Percentiles rank a stretch among this genome's conserved stretches.
These are phyloP conservation scores for Arenaria interpres DNA, from an alignment of 2,113 vertebrate genomes.

Conservation along the genomic window DNA sequence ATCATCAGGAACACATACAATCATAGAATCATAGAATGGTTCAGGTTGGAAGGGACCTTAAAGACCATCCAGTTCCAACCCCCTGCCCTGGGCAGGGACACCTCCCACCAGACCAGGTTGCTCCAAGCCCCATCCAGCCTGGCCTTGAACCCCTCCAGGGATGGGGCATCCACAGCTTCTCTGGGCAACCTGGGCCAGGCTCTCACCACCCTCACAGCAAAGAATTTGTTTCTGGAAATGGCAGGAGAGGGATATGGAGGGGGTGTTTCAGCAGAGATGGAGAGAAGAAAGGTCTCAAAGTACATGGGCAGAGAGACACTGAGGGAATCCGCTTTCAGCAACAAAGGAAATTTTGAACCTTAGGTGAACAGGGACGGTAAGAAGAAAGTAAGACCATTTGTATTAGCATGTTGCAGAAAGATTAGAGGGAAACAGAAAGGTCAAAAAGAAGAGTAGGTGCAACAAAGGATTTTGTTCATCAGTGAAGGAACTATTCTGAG, in stretches of 20 bases:
- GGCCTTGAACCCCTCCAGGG: too few species aligned
- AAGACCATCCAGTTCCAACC: too few species aligned
- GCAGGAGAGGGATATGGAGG: neutral
- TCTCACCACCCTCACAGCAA: too few species aligned
- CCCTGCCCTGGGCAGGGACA: too few species aligned
- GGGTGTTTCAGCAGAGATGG: fast-evolving
- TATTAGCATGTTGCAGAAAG: neutral
- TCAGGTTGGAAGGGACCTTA: too few species aligned
- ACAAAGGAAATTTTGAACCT: neutral
- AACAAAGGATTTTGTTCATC: neutral
- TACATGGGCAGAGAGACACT: neutral
- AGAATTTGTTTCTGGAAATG: neutral
- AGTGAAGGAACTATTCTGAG: neutral
- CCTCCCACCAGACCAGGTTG: too few species aligned
- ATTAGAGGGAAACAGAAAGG: neutral
- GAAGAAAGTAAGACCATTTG: neutral
- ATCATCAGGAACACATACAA: neutral
- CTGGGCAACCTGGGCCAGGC: too few species aligned
- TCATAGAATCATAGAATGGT: too few species aligned
- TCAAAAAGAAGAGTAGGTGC: neutral
- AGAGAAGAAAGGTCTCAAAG: neutral
- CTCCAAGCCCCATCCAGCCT: too few species aligned
- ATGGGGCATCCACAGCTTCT: too few species aligned
- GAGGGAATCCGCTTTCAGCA: neutral
- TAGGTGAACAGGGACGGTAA: neutral